Evolutionary conservation across 1,140 invertebrate genomes (phyloP), one percentile per base, ranked within the genome.

Genomic region (Cylas formicarius): DNA sequence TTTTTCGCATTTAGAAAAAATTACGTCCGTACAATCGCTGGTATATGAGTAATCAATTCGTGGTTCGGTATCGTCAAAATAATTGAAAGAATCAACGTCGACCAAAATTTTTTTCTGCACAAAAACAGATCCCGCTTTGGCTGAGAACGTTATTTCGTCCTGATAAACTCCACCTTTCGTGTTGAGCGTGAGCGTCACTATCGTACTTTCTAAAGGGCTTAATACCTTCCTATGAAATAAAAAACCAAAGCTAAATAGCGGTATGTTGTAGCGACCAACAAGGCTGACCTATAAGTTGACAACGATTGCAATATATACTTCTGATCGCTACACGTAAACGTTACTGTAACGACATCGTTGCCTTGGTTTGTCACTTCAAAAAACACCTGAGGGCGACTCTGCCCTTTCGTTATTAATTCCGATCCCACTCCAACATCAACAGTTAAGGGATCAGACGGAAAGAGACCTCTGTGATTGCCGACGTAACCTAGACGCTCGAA

Each of bases 11-110:
- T 65, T 56, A 19, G 52, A 55, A 6, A 55, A 58, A 3, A 65
- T 39, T 37, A 68, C 62, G 11, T 66, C 65, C 2, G 54, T 54
- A 32, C 73, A 75, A 48, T 74, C 72, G 44, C 68, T 70, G 27
- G 68, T 69, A 29, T 66, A 75, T 9, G 53, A 61, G 32, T 69
- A 69, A 39, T 62, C 56, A 11, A 73, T 49, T 2, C 47, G 57
- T 33, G 71, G 72, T 9, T 48, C 54, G 17, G 31, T 47, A 24
- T 61, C 50, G 44, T 72, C 68, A 1, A 50, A 28, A 6, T 44
- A 40, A 52, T 63, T 32, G 19, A 41, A 40, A 17, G 26, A 52
- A 44, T 59, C 56, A 3, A 72, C 56, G 22, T 66, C 65, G 11
- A 72, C 20, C 7, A 65, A 53, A 0, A 59, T 60, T 19, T 65